Evolutionary conservation across 1,140 invertebrate genomes (phyloP).

Genomic region (Phymorhynchus buccinoides): DNA sequence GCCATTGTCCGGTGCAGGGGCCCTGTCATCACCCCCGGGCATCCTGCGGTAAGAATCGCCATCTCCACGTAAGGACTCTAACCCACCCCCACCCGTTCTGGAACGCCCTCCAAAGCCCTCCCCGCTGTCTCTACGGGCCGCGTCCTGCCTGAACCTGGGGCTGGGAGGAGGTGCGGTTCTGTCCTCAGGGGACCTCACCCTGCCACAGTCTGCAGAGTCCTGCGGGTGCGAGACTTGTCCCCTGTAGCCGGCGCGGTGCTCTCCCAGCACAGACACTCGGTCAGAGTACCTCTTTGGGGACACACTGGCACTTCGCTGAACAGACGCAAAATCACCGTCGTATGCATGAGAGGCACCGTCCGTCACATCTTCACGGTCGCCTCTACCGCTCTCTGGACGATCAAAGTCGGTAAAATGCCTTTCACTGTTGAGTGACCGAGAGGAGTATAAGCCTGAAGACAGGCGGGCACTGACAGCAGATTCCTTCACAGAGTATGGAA

Average conservation of each 20-base stretch:
- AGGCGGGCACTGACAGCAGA: background rate
- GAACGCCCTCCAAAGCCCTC: background rate
- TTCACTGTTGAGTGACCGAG: background rate
- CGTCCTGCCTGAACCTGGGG: background rate
- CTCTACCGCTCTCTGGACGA: background rate
- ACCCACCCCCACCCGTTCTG: background rate
- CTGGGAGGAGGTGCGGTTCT: background rate
- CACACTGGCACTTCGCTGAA: background rate
- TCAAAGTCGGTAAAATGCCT: background rate
- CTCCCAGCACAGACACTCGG: background rate
- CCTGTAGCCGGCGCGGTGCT: background rate
- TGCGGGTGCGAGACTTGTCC: background rate
- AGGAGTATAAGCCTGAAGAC: background rate
- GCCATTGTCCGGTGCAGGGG: background rate
- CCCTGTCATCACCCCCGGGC: background rate
- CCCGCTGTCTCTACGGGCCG: background rate
- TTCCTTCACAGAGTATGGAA: background rate
- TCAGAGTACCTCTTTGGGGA: conserved; percentile 15
- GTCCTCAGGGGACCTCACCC: background rate
- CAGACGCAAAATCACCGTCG: conserved; percentile 16
- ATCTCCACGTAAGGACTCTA: background rate
- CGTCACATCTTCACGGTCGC: background rate
- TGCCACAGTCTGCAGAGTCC: background rate
- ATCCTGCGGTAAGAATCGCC: background rate
- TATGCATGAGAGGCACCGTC: background rate